Percentiles rank a stretch among this genome's conserved stretches.
Conservation (phyloP, 2,113 vertebrate genomes). For the Cygnus atratus region DNA sequence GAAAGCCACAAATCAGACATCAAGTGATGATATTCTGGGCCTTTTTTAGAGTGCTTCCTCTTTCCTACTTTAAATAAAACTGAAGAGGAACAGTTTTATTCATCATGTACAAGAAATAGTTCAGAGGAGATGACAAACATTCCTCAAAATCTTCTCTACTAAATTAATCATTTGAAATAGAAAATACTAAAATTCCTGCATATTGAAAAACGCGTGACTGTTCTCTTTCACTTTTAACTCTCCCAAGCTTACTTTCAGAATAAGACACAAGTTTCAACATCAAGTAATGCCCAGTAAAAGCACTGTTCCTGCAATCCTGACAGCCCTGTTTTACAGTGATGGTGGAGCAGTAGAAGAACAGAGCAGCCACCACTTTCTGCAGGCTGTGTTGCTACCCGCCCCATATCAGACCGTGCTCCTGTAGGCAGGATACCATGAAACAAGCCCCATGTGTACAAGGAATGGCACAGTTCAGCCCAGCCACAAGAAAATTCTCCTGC, state of each 20-base stretch:
- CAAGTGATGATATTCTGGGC: neutral
- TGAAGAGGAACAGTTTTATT: neutral
- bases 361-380: neutral
- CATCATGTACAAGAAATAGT: neutral
- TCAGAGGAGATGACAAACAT: neutral
- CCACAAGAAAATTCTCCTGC: neutral
- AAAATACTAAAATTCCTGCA: neutral
- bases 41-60: conserved; percentile 17
- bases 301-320: neutral
- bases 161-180: neutral
- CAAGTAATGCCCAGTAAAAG: neutral
- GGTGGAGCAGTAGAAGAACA: neutral
- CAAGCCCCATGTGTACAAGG: neutral
- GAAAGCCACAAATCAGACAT: conserved; percentile 31
- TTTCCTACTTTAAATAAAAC: conserved; percentile 21
- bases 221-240: neutral
- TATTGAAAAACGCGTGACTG: accelerated
- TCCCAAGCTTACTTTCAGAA: neutral
- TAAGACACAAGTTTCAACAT: neutral
- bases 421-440: neutral
- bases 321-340: neutral
- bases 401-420: neutral
- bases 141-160: neutral
- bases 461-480: neutral
- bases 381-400: neutral